Conservation (phyloP, 2,113 vertebrate genomes). For the Spilogale gracilis region DNA sequence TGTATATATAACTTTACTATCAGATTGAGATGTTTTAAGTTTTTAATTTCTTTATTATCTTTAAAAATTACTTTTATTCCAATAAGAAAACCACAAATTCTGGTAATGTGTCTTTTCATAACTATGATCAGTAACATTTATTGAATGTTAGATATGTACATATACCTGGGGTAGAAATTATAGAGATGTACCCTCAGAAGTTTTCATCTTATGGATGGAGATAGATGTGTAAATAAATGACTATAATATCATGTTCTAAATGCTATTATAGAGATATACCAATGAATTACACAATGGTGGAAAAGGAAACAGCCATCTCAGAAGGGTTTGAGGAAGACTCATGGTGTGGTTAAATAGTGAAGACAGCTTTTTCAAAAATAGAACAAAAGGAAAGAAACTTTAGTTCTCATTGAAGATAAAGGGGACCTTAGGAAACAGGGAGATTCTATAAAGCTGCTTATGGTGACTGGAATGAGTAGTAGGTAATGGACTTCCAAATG, state of each 20-base stretch:
- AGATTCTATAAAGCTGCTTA: background rate
- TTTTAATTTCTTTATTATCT: conserved; percentile 9
- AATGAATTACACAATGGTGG: background rate
- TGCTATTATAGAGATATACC: background rate
- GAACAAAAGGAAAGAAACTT: background rate
- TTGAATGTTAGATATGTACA: background rate
- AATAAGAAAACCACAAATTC: background rate
- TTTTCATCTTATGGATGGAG: background rate
- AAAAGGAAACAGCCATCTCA: background rate
- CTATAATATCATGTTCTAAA: background rate
- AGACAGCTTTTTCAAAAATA: background rate
- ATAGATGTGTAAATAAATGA: background rate
- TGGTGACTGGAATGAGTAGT: background rate
- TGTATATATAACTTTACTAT: background rate
- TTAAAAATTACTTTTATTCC: background rate
- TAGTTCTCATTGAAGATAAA: background rate
- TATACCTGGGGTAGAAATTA: background rate
- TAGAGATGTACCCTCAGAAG: background rate
- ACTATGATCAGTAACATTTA: background rate
- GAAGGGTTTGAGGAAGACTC: background rate
- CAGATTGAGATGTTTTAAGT: conserved; percentile 21
- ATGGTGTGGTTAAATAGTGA: background rate
- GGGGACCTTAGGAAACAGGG: background rate
- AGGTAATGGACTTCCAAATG: background rate
- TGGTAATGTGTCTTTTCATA: background rate